Base-by-base conservation (phyloP, 2,797 vertebrate genomes). In the Centropyge bicolor region DNA sequence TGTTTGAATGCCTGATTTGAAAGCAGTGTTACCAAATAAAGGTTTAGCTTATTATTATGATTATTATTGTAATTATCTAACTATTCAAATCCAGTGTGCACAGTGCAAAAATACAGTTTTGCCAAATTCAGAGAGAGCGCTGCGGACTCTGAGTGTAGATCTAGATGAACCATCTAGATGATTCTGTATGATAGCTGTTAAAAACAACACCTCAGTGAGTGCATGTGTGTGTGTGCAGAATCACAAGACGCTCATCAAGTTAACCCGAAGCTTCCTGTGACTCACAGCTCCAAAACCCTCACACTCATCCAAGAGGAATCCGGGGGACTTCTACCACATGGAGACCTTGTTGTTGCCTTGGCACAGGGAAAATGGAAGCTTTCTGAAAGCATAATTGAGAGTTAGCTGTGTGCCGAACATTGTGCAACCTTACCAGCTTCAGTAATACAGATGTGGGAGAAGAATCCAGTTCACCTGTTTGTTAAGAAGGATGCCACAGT, bases 191-290 rank as follows among this genome's bases (percentile, higher is more conserved):
- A 11, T 60, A 19, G 11, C 35, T 48, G 45, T 46, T 64, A n/a
- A 66, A 27, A 46, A 64, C 43, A 51, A 36, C 40, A 60, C 45
- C 27, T 75, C 31, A 6, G 1, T 27, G 41, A 27, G 55, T 54
- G 38, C 56, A 48, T 57, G 63, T 55, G 69, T 43, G 38, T 65
- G 79, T n/a, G 54, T 24, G 4, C 16, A 56, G 80, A 65, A 86
- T 83, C 77, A 83, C 77, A 36, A 74, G 59, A 78, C 19, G 2
- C 68, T 66, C 64, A 70, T 85, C 55, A 70, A 70, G 31, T 80
- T 79, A 89, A 93, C 77, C 79, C 69, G 36, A 77, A 36, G 73
- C 86, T 94, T 94, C 92, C 92, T 92, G 88, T 96, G 95, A 95
- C 83, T 96, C 93, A 95, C 60, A 13, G 57, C 81, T 85, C 81